Percentiles rank a stretch among this genome's conserved stretches.
Evolutionary conservation across 2,797 vertebrate species (phyloP).

Genomic region (Sebastes goodei): DNA sequence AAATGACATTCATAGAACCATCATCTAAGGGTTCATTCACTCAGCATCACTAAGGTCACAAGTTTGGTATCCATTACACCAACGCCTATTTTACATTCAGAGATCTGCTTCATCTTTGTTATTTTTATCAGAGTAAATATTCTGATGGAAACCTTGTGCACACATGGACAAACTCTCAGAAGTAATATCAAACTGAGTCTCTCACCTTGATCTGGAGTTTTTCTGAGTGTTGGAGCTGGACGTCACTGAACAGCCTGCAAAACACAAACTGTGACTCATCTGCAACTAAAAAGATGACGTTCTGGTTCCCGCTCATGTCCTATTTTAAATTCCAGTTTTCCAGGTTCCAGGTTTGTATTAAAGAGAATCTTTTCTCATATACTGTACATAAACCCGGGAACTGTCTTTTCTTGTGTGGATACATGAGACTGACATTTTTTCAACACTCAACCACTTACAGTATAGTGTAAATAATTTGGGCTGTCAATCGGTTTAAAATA

Average conservation of each 20-base stretch:
- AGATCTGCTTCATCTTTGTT: background rate
- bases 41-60: too few species aligned
- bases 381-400: background rate
- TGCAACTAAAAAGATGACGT: background rate
- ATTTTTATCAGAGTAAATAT: background rate
- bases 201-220: slow-evolving; percentile 95
- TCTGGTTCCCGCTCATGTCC: background rate
- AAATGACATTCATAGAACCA: too few species aligned
- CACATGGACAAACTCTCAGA: background rate
- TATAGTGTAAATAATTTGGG: too few species aligned
- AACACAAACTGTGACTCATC: slow-evolving; percentile 15
- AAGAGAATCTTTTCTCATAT: background rate
- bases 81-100: too few species aligned
- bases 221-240: slow-evolving; percentile 89
- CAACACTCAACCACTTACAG: background rate
- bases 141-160: background rate
- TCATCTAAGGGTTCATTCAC: too few species aligned
- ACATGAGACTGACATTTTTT: background rate
- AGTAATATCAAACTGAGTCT: background rate
- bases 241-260: slow-evolving; percentile 91
- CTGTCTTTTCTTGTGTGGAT: background rate
- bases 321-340: too few species aligned
- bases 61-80: too few species aligned
- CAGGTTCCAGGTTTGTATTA: background rate
- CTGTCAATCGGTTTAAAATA: too few species aligned